Base-by-base conservation (phyloP, 2,113 vertebrate species). In the Tautogolabrus adspersus region DNA sequence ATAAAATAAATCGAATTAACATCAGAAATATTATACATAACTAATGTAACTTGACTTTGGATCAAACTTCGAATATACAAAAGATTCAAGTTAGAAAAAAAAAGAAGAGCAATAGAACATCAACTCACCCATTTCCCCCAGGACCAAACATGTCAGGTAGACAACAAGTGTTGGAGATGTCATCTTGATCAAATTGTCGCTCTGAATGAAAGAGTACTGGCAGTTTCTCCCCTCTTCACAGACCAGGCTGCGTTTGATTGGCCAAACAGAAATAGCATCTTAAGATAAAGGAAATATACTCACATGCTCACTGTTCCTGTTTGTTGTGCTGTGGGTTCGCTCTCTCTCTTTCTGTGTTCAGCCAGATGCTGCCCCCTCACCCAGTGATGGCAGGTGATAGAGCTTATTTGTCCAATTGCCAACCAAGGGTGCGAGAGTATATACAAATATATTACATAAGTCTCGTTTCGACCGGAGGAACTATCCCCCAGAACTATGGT, bases 71-170 rank as follows among this genome's bases (percentile, higher is more conserved):
- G 2, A 13, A 12, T 1, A 13, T 15, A 12, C 13, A 13, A 15
- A 26, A 26, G 2, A 26, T 26, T 26, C 26, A 26, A 26, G 26
- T 26, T 26, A 13, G 6, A 47, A 6, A 18, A 47, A 46, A 12
- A 47, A 47, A 18, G 0, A 18, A 11, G 13, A 59, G 16, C 57
- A 30, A 59, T 5, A 58, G 47, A 67, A 64, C 12, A 21, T 22
- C 0, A 55, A 77, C 78, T 82, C 51, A 85, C 83, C 79, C 10
- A 37, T n/a, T 47, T 18, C 34, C 30, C 63, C 46, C 34, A 57
- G 8, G 26, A 81, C 15, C 42, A 78, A 40, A 34, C 37, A 66
- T 11, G 56, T 46, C 26, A 85, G 62, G 56, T 2, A 60, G 10
- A 75, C 38, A 2, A 23, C 4, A 21, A 61, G 10, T 49, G 51